Base-by-base conservation (phyloP, 2,113 vertebrate genomes). In the Barnardius zonarius region DNA sequence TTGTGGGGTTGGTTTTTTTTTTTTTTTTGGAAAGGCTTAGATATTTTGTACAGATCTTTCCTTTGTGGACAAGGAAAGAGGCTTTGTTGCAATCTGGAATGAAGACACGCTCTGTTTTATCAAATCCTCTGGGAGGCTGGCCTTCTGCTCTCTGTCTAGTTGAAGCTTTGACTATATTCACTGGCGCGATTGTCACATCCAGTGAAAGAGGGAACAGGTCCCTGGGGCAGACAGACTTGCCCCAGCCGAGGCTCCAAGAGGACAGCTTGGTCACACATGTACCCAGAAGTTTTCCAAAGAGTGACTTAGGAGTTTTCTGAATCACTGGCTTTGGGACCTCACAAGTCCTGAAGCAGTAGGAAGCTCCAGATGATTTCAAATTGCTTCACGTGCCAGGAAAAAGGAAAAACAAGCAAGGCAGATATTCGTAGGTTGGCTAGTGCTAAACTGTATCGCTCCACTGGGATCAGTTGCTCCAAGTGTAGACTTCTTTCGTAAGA, bases 11-110 rank as follows among this genome's bases (percentile, higher is more conserved):
- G 19, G 6, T 7, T 39, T 37, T 37, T 41, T 62, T 6, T 39
- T 37, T 37, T 41, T 62, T 88, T 91, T 89, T 86, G 35, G 89
- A 96, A 95, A 90, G 78, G 55, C 63, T 94, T 44, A 62, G 55
- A 85, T 72, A 63, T 79, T 94, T 79, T 81, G 62, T 90, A 85
- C 92, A 88, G 86, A 86, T 63, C 84, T 92, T 94, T 88, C 72
- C 73, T 89, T 66, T 91, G 82, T 87, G 91, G 83, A 59, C 84
- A 88, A 35, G 81, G 89, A 95, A 85, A 84, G 69, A 49, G 81
- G 35, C 74, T 96, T 88, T 95, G 87, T 62, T 54, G 28, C 74
- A 94, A 91, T 95, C 44, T 76, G 93, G 84, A 95, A 92, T 76
- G 86, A 92, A 90, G 94, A 94, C 81, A 76, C 1, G 1, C 84